Conservation (phyloP, 2,113 vertebrate genomes). For the Ammodytes marinus region DNA sequence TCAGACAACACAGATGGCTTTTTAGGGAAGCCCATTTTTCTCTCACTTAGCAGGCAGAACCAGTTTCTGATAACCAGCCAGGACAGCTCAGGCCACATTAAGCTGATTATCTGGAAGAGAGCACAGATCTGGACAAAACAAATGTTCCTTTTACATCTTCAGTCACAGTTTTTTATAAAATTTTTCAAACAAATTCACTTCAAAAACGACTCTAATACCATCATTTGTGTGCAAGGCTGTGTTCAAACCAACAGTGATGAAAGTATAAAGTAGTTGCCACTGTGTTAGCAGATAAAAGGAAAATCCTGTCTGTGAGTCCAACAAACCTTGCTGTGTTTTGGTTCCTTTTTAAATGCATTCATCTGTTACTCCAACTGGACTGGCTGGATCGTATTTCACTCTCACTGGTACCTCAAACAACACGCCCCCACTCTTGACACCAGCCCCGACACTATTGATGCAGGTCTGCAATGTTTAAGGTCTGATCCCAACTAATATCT, state of each 20-base stretch:
- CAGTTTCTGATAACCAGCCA: background rate
- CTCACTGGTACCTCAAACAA: constrained; percentile 3
- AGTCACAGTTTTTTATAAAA: background rate
- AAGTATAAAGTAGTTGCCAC: background rate
- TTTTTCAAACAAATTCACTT: background rate
- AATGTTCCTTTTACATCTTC: background rate
- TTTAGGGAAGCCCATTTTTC: constrained; percentile 25
- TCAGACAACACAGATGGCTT: constrained; percentile 30
- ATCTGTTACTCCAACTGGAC: constrained; percentile 20
- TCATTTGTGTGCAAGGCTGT: background rate
- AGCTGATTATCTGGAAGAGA: constrained; percentile 4
- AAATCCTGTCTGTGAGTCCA: background rate
- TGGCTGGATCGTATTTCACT: constrained; percentile 7
- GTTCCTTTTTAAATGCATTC: constrained; percentile 11
- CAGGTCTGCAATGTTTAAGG: background rate
- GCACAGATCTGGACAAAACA: background rate
- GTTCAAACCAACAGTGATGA: background rate
- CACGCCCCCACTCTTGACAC: background rate
- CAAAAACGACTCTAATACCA: background rate
- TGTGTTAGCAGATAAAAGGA: background rate
- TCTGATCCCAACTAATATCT: background rate
- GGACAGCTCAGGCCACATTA: background rate
- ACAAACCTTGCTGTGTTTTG: constrained; percentile 1
- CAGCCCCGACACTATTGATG: background rate
- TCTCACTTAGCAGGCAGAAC: constrained; percentile 19